A percentile compares a stretch with the other conserved stretches of the same genome.
Evolutionary conservation across 2,797 vertebrate genomes (phyloP).

Genomic region (Chrysocyon brachyurus): DNA sequence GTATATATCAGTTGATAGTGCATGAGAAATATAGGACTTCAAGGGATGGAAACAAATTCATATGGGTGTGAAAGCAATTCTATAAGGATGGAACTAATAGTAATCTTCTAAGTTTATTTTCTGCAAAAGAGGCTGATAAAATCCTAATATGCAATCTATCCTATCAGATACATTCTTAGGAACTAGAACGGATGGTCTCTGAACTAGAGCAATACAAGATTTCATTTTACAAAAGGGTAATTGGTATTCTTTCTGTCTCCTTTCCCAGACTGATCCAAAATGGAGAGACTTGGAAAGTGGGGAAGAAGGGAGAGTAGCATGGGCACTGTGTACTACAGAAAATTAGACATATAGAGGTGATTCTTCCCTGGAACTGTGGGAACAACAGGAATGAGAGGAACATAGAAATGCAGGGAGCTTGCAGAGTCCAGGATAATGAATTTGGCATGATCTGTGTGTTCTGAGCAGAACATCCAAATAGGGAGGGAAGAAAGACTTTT

Average conservation of each 20-base stretch:
- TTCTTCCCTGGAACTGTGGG: not conserved
- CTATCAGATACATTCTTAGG: not conserved
- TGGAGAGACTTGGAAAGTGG: not conserved
- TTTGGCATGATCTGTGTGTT: not conserved
- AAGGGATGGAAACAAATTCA: not conserved
- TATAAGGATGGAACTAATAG: not conserved
- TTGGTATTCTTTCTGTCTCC: not conserved
- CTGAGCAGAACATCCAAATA: not conserved
- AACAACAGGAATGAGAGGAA: not conserved
- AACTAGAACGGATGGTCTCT: slow-evolving; percentile 7
- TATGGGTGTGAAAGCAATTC: not conserved
- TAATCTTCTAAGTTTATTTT: not conserved
- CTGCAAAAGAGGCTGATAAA: not conserved
- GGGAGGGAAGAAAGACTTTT: not conserved
- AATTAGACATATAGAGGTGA: not conserved
- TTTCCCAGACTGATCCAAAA: not conserved
- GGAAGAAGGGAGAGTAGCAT: not conserved
- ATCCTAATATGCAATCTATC: not conserved
- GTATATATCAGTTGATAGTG: not conserved
- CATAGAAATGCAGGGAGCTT: not conserved
- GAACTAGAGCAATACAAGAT: not conserved
- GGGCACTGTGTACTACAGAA: not conserved
- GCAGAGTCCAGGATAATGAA: not conserved
- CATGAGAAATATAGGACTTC: not conserved
- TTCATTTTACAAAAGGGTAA: not conserved